Conservation (phyloP, 2,888 invertebrate genomes). For the Hybos culiciformis region DNA sequence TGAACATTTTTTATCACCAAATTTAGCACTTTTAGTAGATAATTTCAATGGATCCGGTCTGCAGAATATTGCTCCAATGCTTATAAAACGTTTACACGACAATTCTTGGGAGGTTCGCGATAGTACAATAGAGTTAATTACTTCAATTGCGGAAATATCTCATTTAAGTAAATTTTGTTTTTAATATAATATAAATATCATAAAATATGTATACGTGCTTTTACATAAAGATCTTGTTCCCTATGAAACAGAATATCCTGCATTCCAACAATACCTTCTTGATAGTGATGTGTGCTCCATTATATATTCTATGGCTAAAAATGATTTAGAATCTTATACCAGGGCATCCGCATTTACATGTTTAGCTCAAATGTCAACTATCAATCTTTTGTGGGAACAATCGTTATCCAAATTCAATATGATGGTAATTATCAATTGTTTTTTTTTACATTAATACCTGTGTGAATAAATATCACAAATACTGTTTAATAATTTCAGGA, state of each 20-base stretch:
- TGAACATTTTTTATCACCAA: conserved; percentile 62
- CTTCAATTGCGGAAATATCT: conserved; percentile 54
- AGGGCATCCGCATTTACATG: conserved; percentile 62
- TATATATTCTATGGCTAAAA: conserved; percentile 48
- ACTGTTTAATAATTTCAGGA: conserved; percentile 32
- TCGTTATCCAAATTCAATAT: conserved; percentile 44
- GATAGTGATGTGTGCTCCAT: conserved; percentile 50
- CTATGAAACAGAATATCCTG: conserved; percentile 49
- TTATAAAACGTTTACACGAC: conserved; percentile 57
- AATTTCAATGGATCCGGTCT: conserved; percentile 48
- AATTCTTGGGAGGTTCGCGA: conserved; percentile 67
- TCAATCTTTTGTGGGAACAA: conserved; percentile 53
- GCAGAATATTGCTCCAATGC: conserved; percentile 49
- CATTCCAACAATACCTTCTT: conserved; percentile 56
- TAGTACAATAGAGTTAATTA: conserved; percentile 57
- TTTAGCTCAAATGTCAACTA: conserved; percentile 50
- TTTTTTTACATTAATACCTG: neutral
- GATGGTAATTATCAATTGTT: conserved; percentile 37
- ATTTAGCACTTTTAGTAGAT: conserved; percentile 58
- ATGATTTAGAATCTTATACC: conserved; percentile 61
- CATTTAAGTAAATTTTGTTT: conserved; percentile 46
- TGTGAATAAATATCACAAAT: conserved; percentile 7
- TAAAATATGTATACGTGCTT: neutral
- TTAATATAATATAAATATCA: neutral
- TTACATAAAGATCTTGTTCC: neutral